Percentiles rank a stretch among this genome's conserved stretches.
Evolutionary conservation across 2,888 invertebrate species (phyloP).

Genomic region (Tenthredo livida): DNA sequence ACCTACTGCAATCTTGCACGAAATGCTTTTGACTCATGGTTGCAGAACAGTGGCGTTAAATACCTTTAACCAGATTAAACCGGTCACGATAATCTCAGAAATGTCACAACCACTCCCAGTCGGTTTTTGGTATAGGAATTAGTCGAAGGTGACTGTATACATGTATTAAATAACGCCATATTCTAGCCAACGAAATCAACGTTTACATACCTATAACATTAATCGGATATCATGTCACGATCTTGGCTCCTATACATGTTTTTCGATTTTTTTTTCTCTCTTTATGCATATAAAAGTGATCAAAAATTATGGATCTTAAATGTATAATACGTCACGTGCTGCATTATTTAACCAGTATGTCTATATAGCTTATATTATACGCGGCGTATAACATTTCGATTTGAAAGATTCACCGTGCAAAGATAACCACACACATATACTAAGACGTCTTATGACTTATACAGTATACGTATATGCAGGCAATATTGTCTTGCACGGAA

Average conservation of each 20-base stretch:
- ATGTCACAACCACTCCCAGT: slow-evolving; percentile 37
- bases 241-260: not conserved
- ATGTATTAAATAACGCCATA: not conserved
- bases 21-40: slow-evolving; percentile 19
- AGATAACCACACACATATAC: not conserved
- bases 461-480: slow-evolving; percentile 34
- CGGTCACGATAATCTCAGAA: slow-evolving; percentile 35
- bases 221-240: not conserved
- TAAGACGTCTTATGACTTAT: not conserved
- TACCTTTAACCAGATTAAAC: slow-evolving; percentile 8
- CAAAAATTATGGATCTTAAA: too few relatives aligned
- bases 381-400: slow-evolving; percentile 28
- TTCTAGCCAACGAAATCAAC: not conserved
- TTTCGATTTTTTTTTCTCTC: not conserved
- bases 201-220: not conserved
- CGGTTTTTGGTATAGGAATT: slow-evolving; percentile 7
- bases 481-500: slow-evolving; percentile 73
- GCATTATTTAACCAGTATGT: not conserved
- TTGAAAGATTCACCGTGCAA: slow-evolving; percentile 23
- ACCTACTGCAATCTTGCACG: not conserved
- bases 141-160: slow-evolving; percentile 1
- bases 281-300: too few relatives aligned
- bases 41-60: slow-evolving; percentile 3
- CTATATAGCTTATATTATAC: not conserved
- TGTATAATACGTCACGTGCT: not conserved